Conservation (phyloP, 2,113 vertebrate species). For the Hippocampus zosterae region DNA sequence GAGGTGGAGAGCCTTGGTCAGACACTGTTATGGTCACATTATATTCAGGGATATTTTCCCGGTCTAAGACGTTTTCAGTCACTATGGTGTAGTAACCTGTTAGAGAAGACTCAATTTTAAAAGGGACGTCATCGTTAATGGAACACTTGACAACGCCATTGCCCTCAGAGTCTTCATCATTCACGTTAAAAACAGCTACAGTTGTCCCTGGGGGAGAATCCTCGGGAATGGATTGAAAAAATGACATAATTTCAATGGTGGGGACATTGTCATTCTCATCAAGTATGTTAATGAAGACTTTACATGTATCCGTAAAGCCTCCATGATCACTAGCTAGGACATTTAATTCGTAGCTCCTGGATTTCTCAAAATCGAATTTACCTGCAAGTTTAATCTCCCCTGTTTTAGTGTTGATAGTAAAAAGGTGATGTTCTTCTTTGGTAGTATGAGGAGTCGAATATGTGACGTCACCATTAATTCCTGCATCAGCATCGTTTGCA, state of each 20-base stretch:
- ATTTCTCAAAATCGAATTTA: conserved; percentile 61
- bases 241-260: conserved; percentile 62
- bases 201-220: conserved; percentile 62
- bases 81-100: conserved; percentile 62
- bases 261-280: conserved; percentile 71
- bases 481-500: conserved; percentile 64
- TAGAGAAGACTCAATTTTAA: conserved; percentile 65
- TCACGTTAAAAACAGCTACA: conserved; percentile 62
- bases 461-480: conserved; percentile 44
- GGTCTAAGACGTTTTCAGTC: conserved; percentile 54
- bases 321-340: conserved; percentile 61
- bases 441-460: conserved; percentile 43
- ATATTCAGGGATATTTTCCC: conserved; percentile 60
- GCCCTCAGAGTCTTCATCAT: conserved; percentile 64
- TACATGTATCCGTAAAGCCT: conserved; percentile 46
- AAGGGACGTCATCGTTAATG: conserved; percentile 58
- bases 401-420: conserved; percentile 61
- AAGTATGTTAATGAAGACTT: conserved; percentile 59
- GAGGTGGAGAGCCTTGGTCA: conserved; percentile 57
- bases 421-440: conserved; percentile 42
- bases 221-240: conserved; percentile 58
- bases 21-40: conserved; percentile 59
- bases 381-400: conserved; percentile 61
- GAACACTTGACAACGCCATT: conserved; percentile 62
- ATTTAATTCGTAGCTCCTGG: conserved; percentile 41